These are phyloP conservation scores for Lacanobia oleracea DNA, from an alignment of 2,888 invertebrate species.

Conservation along the genomic window DNA sequence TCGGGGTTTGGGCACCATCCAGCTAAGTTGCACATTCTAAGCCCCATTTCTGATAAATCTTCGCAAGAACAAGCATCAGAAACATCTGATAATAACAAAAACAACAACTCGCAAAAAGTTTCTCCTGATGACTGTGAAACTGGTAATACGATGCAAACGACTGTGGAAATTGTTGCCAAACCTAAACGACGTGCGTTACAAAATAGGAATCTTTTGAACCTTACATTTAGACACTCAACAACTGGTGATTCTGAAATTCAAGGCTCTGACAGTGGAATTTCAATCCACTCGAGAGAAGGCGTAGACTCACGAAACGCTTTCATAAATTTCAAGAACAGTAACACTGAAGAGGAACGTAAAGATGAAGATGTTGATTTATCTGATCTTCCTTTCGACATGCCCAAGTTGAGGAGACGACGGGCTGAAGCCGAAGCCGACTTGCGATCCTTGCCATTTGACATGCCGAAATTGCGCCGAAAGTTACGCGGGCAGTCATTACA, in stretches of 20 bases:
- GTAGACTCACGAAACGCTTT: constrained; percentile 92
- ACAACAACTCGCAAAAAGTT: constrained; percentile 94
- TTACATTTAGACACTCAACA: constrained; percentile 92
- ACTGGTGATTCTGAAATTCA: constrained; percentile 94
- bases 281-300: constrained; percentile 95
- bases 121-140: constrained; percentile 92
- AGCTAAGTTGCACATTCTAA: constrained; percentile 95
- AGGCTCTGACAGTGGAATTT: constrained; percentile 97
- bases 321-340: constrained; percentile 91
- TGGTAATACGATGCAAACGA: constrained; percentile 84
- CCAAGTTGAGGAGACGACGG: constrained; percentile 94
- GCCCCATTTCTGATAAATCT: constrained; percentile 97
- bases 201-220: constrained; percentile 94
- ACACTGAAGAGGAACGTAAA: constrained; percentile 87
- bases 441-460: constrained; percentile 96
- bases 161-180: constrained; percentile 89
- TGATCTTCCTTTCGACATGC: constrained; percentile 97
- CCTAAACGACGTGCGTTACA: constrained; percentile 93
- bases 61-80: constrained; percentile 96
- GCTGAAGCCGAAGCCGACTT: constrained; percentile 95
- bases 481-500: constrained; percentile 92
- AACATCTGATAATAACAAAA: constrained; percentile 95
- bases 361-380: constrained; percentile 93
- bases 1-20: constrained; percentile 94
- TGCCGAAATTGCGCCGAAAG: constrained; percentile 96